Evolutionary conservation across 2,797 vertebrate genomes (phyloP), one percentile per base, ranked within the genome.

Genomic region (Dallia pectoralis): DNA sequence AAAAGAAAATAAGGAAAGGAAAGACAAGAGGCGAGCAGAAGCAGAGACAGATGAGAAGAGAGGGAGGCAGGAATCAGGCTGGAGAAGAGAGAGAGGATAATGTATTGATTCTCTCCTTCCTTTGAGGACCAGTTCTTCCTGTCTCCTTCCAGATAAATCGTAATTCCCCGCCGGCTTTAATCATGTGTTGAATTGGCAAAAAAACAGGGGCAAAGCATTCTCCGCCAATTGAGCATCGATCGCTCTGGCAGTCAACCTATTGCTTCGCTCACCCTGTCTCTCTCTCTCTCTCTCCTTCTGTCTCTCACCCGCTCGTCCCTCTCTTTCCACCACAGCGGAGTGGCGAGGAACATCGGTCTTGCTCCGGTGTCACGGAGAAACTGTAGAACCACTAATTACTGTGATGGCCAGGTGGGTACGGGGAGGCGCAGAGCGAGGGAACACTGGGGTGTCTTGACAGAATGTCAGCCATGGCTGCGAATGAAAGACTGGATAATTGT

Each of bases 161-260:
- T 89, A 91, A 92, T 92, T 88, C 88, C 82, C 87, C 83, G 78
- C 86, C 79, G 81, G 85, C 90, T 89, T 91, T 92, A 92, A 93
- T 90, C 87, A 89, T 88, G 88, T 88, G 89, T 91, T 88, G 84
- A 90, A 90, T 90, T 87, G 86, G 85, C 77, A 89, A 90, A 70
- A 48, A 88, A 87, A 85, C 81, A 81, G 70, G 79, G 79, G 85
- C 76, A 89, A 91, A 90, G 87, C 79, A 79, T 89, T 90, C 83
- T 82, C 80, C 74, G 48, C 83, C 87, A 79, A 90, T 89, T 89
- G 87, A 87, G 82, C 89, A 92, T 91, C 86, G 89, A 92, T 91
- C 80, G 74, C 79, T 87, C 80, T 72, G 72, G 76, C 80, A 89
- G 83, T 84, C 81, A 7, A 87, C 84, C 82, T 84, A 89, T 85